Conservation (phyloP, 2,113 vertebrate genomes). For the Dicaeum eximium region DNA sequence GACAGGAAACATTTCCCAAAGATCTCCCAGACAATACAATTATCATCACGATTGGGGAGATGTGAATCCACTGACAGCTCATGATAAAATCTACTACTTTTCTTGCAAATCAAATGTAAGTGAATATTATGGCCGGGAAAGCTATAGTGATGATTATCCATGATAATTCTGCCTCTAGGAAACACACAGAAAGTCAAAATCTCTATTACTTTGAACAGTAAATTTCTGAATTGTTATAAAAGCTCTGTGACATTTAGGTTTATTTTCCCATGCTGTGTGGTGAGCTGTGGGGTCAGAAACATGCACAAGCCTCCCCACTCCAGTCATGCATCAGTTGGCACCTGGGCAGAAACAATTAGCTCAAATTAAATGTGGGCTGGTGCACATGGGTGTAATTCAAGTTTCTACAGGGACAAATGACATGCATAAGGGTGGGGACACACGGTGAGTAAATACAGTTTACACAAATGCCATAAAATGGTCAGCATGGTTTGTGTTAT, state of each 20-base stretch:
- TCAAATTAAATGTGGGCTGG: neutral
- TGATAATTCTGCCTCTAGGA: neutral
- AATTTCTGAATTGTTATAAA: neutral
- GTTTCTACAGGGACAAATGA: neutral
- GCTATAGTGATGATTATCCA: fast-evolving
- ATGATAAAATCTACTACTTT: neutral
- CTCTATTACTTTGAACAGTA: neutral
- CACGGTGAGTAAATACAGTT: neutral
- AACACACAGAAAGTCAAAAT: neutral
- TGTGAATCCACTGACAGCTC: neutral
- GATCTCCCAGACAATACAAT: neutral
- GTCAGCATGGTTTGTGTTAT: neutral
- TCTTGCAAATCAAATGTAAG: neutral
- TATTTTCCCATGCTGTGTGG: neutral
- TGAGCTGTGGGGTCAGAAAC: neutral
- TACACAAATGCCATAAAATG: neutral
- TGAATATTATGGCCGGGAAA: neutral
- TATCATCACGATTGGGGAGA: neutral
- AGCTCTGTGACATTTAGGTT: neutral
- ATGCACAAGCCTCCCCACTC: neutral
- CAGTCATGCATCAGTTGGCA: neutral
- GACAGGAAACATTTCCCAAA: neutral
- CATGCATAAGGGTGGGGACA: neutral
- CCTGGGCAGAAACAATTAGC: neutral
- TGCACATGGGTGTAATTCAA: fast-evolving